Evolutionary conservation across 2,888 invertebrate species (phyloP), one percentile per base, ranked within the genome.

Genomic region (Hoplodrina blanda): DNA sequence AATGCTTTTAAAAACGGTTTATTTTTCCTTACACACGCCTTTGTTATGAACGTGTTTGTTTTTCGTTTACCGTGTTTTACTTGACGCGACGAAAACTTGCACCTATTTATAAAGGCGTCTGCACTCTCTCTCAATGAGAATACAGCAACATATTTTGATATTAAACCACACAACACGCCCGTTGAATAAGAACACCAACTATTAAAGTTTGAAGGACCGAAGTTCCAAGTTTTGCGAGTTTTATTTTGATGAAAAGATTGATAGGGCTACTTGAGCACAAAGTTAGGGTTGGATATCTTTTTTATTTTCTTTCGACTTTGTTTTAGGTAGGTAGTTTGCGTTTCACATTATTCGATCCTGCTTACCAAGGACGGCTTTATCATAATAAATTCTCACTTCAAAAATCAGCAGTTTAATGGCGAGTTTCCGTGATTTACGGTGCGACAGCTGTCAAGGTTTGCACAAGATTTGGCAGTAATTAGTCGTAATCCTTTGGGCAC

Each of bases 61-160:
- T 83, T 85, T 75, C 53, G 61, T 71, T 67, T 57, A 69, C 44
- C 60, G 55, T 56, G 70, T 75, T 74, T 67, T 76, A 71, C 70
- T 65, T 78, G 53, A 74, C 52, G 62, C 56, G 62, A 66, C 73
- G 65, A 73, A 73, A 80, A 70, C 60, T 60, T 75, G 68, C 64
- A 63, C 33, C 76, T 84, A 85, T 83, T 84, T 83, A 68, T 82
- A 75, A 79, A 69, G 19, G 70, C 69, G 67, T 71, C 74, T 74
- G 84, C 76, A 65, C 57, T 76, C 60, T 74, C 52, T 70, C 72
- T 62, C 17, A 63, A 49, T 57, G 55, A 25, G 54, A 59, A 53
- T 20, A 57, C 25, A 61, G 8, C 37, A 60, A 57, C 10, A 61
- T 64, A 20, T 71, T 67, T 59, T 63, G 62, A 56, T 73, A 63